These are phyloP conservation scores for Sparidentex hasta DNA, from an alignment of 2,797 vertebrate species.

Conservation along the genomic window DNA sequence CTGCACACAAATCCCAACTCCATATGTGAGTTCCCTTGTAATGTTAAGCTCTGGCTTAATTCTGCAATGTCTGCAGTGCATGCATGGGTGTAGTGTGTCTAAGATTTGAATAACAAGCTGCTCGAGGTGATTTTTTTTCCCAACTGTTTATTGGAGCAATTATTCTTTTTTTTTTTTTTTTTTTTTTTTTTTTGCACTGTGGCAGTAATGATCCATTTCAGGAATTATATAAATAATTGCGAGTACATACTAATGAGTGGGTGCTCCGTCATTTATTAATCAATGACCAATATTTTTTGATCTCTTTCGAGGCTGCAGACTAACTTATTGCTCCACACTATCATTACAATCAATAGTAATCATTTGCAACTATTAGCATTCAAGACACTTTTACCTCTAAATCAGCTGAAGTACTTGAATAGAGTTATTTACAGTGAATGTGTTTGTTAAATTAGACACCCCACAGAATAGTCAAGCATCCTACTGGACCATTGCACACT, in stretches of 20 bases:
- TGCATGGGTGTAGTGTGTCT: constrained; percentile 5
- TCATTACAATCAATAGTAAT: no score
- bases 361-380: no score
- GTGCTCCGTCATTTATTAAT: background rate
- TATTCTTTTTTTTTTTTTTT: constrained; percentile 11
- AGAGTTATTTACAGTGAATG: no score
- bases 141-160: constrained; percentile 9
- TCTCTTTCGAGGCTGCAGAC: background rate
- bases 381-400: no score
- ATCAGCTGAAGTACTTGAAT: no score
- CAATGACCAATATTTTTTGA: background rate
- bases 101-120: constrained; percentile 41
- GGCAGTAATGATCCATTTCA: constrained; percentile 12
- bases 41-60: constrained; percentile 36
- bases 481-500: no score
- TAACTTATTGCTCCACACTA: no score
- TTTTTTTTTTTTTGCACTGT: background rate
- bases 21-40: constrained; percentile 48
- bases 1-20: constrained; percentile 45
- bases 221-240: background rate
- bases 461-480: no score
- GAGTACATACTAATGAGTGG: background rate
- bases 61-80: constrained; percentile 8
- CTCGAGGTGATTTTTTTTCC: constrained; percentile 10
- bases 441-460: no score